Evolutionary conservation across 1,140 invertebrate genomes (phyloP).

Genomic region (Micrasema longulum): DNA sequence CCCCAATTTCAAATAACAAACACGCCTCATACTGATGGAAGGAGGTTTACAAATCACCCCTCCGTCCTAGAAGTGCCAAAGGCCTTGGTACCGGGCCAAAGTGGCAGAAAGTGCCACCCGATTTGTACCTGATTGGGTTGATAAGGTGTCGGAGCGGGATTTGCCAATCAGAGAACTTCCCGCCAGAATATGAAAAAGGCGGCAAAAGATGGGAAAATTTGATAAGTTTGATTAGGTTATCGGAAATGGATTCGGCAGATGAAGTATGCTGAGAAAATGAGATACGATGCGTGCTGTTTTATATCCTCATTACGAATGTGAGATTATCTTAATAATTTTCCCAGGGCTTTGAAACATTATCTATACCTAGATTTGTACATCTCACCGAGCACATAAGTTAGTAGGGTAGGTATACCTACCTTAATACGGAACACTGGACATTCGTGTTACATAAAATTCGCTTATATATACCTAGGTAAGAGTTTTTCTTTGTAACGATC

Average conservation of each 20-base stretch:
- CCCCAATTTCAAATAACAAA: too few relatives aligned
- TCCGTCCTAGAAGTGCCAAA: slow-evolving; percentile 33
- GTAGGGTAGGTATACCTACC: too few relatives aligned
- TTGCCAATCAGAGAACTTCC: slow-evolving; percentile 45
- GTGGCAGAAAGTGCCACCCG: slow-evolving; percentile 27
- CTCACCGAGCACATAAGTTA: too few relatives aligned
- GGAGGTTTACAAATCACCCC: slow-evolving; percentile 23
- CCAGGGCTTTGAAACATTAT: too few relatives aligned
- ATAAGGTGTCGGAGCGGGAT: slow-evolving; percentile 44
- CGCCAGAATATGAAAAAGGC: slow-evolving; percentile 40
- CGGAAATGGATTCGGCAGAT: slow-evolving; percentile 38
- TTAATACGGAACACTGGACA: too few relatives aligned
- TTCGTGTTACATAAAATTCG: too few relatives aligned
- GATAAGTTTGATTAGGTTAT: slow-evolving; percentile 47
- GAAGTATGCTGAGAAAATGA: slow-evolving; percentile 6
- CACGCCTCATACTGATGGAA: neutral
- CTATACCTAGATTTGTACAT: too few relatives aligned
- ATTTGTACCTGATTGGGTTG: slow-evolving; percentile 50
- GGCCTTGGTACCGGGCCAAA: slow-evolving; percentile 22
- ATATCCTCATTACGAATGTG: slow-evolving; percentile 9
- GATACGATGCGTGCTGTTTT: slow-evolving; percentile 2
- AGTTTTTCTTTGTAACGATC: too few relatives aligned
- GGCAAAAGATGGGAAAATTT: slow-evolving; percentile 42
- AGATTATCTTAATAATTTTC: neutral
- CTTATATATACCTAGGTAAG: too few relatives aligned